These are phyloP conservation scores for Lycaon pictus DNA, from an alignment of 2,113 vertebrate genomes.

Conservation along the genomic window DNA sequence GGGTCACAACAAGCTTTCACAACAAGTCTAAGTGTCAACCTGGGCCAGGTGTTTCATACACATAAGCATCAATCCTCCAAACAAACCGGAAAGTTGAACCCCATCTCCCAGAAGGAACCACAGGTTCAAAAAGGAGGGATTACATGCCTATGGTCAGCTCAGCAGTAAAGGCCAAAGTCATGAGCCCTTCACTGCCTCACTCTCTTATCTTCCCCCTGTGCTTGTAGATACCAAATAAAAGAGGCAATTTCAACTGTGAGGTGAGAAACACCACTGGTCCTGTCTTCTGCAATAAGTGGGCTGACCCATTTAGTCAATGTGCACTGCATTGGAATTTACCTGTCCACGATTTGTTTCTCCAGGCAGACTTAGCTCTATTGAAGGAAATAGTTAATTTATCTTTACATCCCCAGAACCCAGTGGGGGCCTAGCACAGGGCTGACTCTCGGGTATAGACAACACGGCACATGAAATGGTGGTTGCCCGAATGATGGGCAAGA, in stretches of 20 bases:
- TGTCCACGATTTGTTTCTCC: background rate
- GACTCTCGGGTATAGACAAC: background rate
- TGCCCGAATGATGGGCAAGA: too few species aligned
- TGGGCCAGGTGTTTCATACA: too few species aligned
- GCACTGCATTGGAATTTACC: background rate
- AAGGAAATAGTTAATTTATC: background rate
- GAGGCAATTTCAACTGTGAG: background rate
- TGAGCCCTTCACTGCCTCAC: too few species aligned
- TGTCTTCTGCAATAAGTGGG: background rate
- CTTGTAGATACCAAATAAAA: background rate
- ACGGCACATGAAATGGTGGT: rapidly evolving
- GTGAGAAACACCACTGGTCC: background rate
- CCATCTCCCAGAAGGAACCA: background rate
- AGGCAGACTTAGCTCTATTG: background rate
- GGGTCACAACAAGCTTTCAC: too few species aligned
- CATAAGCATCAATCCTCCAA: too few species aligned
- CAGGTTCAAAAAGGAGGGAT: background rate
- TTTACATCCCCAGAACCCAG: too few species aligned
- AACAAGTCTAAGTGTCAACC: background rate
- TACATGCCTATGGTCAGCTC: rapidly evolving
- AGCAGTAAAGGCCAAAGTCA: background rate
- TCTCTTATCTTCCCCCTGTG: background rate
- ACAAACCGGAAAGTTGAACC: rapidly evolving
- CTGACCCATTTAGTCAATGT: too few species aligned
- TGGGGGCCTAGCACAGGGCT: too few species aligned